phyloP scores from a whole-genome alignment of 2,113 vertebrate species.

The Microtus oregoni region DNA sequence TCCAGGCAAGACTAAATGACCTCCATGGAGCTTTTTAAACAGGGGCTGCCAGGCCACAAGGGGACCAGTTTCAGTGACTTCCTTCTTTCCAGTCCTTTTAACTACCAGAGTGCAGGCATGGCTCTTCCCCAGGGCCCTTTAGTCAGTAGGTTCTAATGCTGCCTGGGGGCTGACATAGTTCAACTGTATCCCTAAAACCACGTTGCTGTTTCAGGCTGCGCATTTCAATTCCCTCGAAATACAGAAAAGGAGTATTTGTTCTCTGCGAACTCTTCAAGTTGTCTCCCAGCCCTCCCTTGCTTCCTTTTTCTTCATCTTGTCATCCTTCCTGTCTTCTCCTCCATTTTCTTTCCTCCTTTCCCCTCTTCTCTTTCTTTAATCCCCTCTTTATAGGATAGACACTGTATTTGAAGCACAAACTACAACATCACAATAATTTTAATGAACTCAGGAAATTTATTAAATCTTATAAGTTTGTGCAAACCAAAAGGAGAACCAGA shows the following conservation, averaged over 20 bases:
- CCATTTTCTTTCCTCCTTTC: no score
- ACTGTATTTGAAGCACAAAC: background rate
- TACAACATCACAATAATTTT: background rate
- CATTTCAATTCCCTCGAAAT: background rate
- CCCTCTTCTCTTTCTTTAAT: background rate
- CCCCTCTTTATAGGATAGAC: background rate
- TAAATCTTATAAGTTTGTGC: background rate
- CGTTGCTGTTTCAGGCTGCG: background rate
- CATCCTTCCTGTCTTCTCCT: background rate
- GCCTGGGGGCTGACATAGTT: background rate
- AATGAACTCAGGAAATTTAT: background rate
- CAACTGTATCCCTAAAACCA: background rate
- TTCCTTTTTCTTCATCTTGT: no score
- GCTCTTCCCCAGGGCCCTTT: background rate
- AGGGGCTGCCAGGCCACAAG: background rate
- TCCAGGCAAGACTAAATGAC: background rate
- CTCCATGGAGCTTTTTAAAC: background rate
- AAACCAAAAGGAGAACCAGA: no score
- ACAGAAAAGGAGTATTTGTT: background rate
- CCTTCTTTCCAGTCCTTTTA: background rate
- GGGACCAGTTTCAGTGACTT: background rate
- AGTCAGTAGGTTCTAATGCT: background rate
- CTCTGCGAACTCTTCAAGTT: background rate
- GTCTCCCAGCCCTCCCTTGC: accelerated
- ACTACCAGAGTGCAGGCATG: no score